Evolutionary conservation across 2,113 vertebrate species (phyloP).

Genomic region (Channa argus): DNA sequence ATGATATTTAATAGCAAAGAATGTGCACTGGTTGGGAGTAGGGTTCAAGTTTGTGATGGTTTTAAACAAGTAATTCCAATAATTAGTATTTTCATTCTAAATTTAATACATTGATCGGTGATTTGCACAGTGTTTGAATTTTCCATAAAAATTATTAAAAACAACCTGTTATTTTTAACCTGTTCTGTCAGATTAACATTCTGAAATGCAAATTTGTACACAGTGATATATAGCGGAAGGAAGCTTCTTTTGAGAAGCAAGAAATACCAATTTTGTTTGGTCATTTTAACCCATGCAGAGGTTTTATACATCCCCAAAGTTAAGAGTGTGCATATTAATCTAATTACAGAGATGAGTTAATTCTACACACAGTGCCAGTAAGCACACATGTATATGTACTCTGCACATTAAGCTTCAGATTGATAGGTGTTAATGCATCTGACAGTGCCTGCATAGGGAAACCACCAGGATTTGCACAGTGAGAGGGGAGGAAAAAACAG

Average conservation of each 20-base stretch:
- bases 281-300: too few species aligned
- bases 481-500: conserved; percentile 22
- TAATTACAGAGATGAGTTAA: conserved; percentile 36
- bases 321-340: conserved; percentile 22
- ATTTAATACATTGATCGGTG: too few species aligned
- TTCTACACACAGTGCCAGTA: neutral
- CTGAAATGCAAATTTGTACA: too few species aligned
- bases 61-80: neutral
- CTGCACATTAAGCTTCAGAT: conserved; percentile 49
- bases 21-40: too few species aligned
- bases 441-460: conserved; percentile 37
- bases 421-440: conserved; percentile 60
- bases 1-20: neutral
- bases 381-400: conserved; percentile 8
- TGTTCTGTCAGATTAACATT: too few species aligned
- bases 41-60: neutral
- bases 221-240: too few species aligned
- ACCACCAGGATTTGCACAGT: conserved; percentile 47
- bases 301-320: neutral
- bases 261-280: too few species aligned
- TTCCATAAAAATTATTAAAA: neutral
- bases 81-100: neutral
- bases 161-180: too few species aligned
- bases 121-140: neutral
- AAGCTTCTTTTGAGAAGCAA: too few species aligned